Evolutionary conservation across 30 jellyfish, hydroid and myxozoan genomes (phyloP).

Genomic region (Sanderia malayensis): DNA sequence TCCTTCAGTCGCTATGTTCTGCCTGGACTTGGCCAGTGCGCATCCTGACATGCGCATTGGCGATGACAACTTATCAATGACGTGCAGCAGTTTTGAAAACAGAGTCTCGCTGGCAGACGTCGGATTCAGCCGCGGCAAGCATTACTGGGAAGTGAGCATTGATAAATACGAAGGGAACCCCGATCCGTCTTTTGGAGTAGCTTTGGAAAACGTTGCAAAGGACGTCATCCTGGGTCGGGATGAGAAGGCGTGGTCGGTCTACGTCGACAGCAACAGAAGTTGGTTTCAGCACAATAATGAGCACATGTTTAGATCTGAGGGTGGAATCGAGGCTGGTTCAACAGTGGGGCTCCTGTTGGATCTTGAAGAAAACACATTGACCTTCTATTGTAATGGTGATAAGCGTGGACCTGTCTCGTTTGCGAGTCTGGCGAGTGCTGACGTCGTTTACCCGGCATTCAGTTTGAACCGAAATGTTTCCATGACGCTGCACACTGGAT

Average conservation of each 20-base stretch:
- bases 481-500: slow-evolving; percentile 86
- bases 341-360: slow-evolving; percentile 85
- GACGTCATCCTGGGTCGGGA: slow-evolving; percentile 91
- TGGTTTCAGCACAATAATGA: slow-evolving; percentile 98
- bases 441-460: slow-evolving; percentile 94
- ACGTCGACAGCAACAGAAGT: slow-evolving; percentile 95
- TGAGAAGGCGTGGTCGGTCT: slow-evolving; percentile 92
- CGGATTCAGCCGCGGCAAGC: slow-evolving; percentile 93
- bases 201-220: slow-evolving; percentile 71
- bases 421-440: slow-evolving; percentile 85
- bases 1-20: slow-evolving; percentile 95
- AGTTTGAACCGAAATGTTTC: slow-evolving; percentile 91
- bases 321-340: slow-evolving; percentile 88
- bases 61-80: slow-evolving; percentile 67
- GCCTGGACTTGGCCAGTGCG: slow-evolving; percentile 61
- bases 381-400: slow-evolving; percentile 86
- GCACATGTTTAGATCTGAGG: slow-evolving; percentile 90
- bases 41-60: slow-evolving; percentile 74
- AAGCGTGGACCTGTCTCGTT: slow-evolving; percentile 91
- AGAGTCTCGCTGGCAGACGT: slow-evolving; percentile 91
- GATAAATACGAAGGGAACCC: slow-evolving; percentile 87
- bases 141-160: slow-evolving; percentile 84
- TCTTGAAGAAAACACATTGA: slow-evolving; percentile 64
- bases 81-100: slow-evolving; percentile 76
- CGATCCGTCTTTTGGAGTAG: slow-evolving; percentile 96